Percentiles rank a stretch among this genome's conserved stretches.
These are phyloP conservation scores for Thalassoma bifasciatum DNA, from an alignment of 2,113 vertebrate species.

Conservation along the genomic window DNA sequence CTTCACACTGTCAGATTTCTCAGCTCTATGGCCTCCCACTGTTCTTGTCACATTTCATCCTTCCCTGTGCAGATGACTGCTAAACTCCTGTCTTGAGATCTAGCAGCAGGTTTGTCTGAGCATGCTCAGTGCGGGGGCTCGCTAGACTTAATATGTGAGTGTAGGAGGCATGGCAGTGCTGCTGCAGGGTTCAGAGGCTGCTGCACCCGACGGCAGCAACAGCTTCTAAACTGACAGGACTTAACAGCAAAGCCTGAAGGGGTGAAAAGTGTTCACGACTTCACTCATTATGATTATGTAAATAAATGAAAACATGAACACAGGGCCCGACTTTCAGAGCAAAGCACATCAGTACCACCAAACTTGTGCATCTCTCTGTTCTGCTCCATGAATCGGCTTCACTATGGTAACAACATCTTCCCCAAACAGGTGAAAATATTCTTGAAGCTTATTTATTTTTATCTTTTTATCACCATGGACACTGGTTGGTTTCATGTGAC, in stretches of 20 bases:
- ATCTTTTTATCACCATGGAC: slow-evolving; percentile 56
- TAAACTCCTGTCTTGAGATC: slow-evolving; percentile 47
- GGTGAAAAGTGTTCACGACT: not conserved
- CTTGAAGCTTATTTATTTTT: slow-evolving; percentile 15
- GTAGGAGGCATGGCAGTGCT: slow-evolving; percentile 47
- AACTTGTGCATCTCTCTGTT: not conserved
- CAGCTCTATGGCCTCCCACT: slow-evolving; percentile 49
- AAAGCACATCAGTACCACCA: slow-evolving; percentile 1
- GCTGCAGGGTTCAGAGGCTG: slow-evolving; percentile 39
- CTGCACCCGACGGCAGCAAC: slow-evolving; percentile 28
- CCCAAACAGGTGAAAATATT: slow-evolving; percentile 11
- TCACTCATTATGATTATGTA: slow-evolving; percentile 1
- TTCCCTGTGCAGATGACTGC: slow-evolving; percentile 34
- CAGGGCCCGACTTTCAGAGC: not conserved
- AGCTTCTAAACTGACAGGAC: slow-evolving; percentile 18
- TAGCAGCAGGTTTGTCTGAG: slow-evolving; percentile 40
- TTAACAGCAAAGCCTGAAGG: slow-evolving; percentile 1
- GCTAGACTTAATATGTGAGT: slow-evolving; percentile 35
- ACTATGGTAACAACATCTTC: slow-evolving; percentile 46
- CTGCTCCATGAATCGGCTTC: slow-evolving; percentile 1
- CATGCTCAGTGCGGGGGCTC: slow-evolving; percentile 54
- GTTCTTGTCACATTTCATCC: slow-evolving; percentile 54
- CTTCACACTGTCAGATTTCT: slow-evolving; percentile 28
- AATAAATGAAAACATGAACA: slow-evolving; percentile 1
- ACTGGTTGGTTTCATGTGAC: slow-evolving; percentile 17